Conservation (phyloP, 2,888 invertebrate species). For the Drosophila flavopinicola region DNA sequence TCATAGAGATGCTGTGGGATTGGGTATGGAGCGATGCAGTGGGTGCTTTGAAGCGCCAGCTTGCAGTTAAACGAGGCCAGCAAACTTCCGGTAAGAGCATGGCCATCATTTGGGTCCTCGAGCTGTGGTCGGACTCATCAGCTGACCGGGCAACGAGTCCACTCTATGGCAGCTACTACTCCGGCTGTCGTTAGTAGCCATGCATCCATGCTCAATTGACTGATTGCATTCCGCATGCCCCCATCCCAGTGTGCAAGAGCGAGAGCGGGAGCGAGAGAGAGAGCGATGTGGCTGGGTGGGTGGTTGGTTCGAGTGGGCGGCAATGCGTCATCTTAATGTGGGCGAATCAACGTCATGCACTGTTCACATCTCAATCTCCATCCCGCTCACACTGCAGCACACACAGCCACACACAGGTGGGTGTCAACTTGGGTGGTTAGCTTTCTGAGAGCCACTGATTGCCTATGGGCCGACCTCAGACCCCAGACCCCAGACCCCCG, state of each 20-base stretch:
- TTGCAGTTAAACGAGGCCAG: slow-evolving; percentile 28
- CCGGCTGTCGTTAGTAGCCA: slow-evolving; percentile 5
- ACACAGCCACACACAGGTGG: slow-evolving; percentile 40
- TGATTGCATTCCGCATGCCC: slow-evolving; percentile 21
- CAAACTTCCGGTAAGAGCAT: slow-evolving; percentile 28
- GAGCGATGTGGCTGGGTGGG: background rate
- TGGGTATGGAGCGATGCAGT: too few relatives aligned
- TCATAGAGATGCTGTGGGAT: too few relatives aligned
- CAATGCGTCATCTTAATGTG: slow-evolving; percentile 31
- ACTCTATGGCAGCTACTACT: slow-evolving; percentile 13
- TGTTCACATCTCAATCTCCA: slow-evolving; percentile 18
- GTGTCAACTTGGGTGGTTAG: slow-evolving; percentile 53
- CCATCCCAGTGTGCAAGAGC: background rate
- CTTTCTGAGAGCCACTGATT: slow-evolving; percentile 51
- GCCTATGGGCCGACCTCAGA: slow-evolving; percentile 13
- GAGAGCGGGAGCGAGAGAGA: background rate
- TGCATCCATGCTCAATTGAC: slow-evolving; percentile 14
- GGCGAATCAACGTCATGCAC: slow-evolving; percentile 61
- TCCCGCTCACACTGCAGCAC: slow-evolving; percentile 4
- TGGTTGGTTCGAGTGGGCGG: slow-evolving; percentile 9
- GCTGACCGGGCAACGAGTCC: slow-evolving; percentile 37
- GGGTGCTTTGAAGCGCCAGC: slow-evolving; percentile 47
- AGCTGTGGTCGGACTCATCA: slow-evolving; percentile 45
- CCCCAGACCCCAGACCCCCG: too few relatives aligned
- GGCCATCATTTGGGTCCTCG: slow-evolving; percentile 11